Evolutionary conservation across 1,140 invertebrate species (phyloP), one percentile per base, ranked within the genome.

Genomic region (Meloidogyne hapla): DNA sequence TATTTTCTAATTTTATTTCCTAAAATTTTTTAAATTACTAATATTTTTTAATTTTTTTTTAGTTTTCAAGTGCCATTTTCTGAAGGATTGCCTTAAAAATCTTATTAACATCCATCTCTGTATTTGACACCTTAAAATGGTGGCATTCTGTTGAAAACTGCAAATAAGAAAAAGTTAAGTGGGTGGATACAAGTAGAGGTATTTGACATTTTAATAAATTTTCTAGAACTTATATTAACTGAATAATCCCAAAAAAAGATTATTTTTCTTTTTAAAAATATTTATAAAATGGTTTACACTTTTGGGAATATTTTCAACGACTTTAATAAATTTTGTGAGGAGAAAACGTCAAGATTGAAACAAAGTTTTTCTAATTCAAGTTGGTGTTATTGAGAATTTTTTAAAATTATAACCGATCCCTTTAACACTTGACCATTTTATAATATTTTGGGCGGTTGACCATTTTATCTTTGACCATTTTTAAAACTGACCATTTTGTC

Each of bases 301-400:
- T 82, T 82, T 42, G 70, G 74, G 10, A 69, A 70, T 48, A 69
- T 81, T 23, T 67, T 82, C 25, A 62, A 77, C 28, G 83, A 83
- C 23, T 68, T 82, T 42, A 82, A 82, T 63, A 77, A 73, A 40
- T 82, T 83, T 62, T 82, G 74, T 78, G 80, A 84, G 26, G 79
- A 82, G 25, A 82, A 84, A 48, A 81, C 81, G 8, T 63, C 79
- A 33, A 83, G 78, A 68, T 72, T 71, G 5, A 75, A 76, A 66
- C 80, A 81, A 25, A 62, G 76, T 25, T 79, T 81, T 40, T 83
- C 81, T 9, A 63, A 40, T n/a, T 69, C 77, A 23, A 78, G 80
- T 81, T 56, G n/a, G 79, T 79, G 15, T 63, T 15, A 28, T 76
- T 21, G n/a, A n/a, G n/a, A n/a, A n/a, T n/a, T n/a, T n/a, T n/a